These are phyloP conservation scores for Mactra quadrangularis DNA, from an alignment of 1,140 invertebrate species.

Conservation along the genomic window DNA sequence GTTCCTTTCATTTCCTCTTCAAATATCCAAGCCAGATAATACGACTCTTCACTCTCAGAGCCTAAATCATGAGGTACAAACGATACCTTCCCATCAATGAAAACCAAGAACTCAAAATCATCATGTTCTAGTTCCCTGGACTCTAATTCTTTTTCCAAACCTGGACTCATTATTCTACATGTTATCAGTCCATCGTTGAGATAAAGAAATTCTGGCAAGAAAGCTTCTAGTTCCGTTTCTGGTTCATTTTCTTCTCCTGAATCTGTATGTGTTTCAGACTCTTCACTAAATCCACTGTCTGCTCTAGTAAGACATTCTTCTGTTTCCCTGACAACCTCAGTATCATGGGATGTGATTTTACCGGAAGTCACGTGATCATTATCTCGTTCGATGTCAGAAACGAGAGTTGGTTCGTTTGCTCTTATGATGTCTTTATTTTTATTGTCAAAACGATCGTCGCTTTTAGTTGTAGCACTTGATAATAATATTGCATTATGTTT, in stretches of 20 bases:
- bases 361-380: no score
- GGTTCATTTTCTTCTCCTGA: background rate
- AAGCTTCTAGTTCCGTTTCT: background rate
- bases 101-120: conserved; percentile 2
- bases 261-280: background rate
- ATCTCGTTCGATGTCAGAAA: no score
- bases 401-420: no score
- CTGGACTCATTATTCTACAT: conserved; percentile 14
- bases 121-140: background rate
- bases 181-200: conserved; percentile 13
- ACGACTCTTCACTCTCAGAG: background rate
- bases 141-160: background rate
- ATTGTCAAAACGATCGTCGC: background rate
- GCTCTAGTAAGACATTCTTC: background rate
- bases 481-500: background rate
- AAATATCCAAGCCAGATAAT: conserved; percentile 8
- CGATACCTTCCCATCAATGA: conserved; percentile 7
- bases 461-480: background rate
- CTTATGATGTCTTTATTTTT: background rate
- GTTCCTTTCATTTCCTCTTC: background rate
- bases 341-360: no score
- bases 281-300: conserved; percentile 7
- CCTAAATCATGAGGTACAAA: background rate
- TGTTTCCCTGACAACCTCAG: no score
- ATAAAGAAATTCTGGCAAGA: background rate